phyloP scores from a whole-genome alignment of 2,797 vertebrate species.

The Microctenopoma lineatum region DNA sequence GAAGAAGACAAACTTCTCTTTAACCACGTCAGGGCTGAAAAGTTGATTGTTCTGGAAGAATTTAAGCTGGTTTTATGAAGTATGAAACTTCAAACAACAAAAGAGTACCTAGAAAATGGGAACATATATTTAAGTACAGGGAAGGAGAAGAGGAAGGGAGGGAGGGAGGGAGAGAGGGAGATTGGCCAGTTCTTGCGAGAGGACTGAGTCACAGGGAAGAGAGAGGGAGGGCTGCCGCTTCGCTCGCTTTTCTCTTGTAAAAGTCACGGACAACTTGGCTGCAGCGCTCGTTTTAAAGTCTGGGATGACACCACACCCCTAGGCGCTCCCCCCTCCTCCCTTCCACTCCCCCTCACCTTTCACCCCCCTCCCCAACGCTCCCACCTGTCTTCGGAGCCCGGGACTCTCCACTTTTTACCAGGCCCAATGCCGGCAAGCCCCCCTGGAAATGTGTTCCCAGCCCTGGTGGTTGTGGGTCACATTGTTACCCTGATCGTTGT shows the following conservation, averaged over 20 bases:
- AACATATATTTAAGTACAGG: constrained; percentile 33
- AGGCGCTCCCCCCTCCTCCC: constrained; percentile 22
- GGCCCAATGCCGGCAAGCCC: constrained; percentile 82
- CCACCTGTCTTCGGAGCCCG: constrained; percentile 61
- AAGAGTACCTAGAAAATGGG: neutral
- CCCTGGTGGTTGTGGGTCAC: constrained; percentile 89
- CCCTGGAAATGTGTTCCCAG: constrained; percentile 86
- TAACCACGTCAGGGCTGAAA: neutral
- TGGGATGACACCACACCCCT: constrained; percentile 76
- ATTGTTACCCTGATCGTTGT: constrained; percentile 83
- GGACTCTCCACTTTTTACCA: constrained; percentile 66
- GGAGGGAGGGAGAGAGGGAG: constrained; percentile 22
- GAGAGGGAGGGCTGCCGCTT: constrained; percentile 55
- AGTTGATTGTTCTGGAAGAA: neutral
- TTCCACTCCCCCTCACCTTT: constrained; percentile 49
- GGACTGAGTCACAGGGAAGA: constrained; percentile 71
- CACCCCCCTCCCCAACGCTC: constrained; percentile 36
- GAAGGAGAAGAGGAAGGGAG: constrained; percentile 33
- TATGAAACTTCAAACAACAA: constrained; percentile 17
- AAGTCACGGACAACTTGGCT: constrained; percentile 71
- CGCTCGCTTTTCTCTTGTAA: constrained; percentile 44
- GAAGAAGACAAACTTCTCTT: constrained; percentile 31
- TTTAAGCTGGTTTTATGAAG: neutral
- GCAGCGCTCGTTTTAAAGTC: constrained; percentile 69
- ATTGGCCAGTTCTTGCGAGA: constrained; percentile 50